Evolutionary conservation across 2,797 vertebrate species (phyloP).

Genomic region (Phalloptychus januarius): DNA sequence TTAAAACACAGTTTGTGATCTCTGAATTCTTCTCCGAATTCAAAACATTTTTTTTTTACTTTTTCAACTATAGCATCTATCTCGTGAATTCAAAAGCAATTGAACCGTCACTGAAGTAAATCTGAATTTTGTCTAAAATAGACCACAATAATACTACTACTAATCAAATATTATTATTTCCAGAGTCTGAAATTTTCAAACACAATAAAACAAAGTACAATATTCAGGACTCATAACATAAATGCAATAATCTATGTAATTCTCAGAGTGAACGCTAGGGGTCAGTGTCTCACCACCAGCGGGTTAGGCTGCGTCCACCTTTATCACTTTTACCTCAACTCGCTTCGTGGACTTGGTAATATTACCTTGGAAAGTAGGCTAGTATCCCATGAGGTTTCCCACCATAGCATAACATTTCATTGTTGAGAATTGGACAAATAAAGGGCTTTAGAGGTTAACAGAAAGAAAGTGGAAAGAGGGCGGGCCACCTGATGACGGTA

Average conservation of each 20-base stretch:
- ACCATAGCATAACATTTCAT: background rate
- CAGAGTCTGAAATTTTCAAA: background rate
- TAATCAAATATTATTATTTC: background rate
- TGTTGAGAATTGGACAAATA: no score
- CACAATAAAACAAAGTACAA: background rate
- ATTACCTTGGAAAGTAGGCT: background rate
- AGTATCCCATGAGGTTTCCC: background rate
- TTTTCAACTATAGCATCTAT: background rate
- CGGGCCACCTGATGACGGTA: slow-evolving; percentile 65
- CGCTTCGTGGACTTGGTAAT: background rate
- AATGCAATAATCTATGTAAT: slow-evolving; percentile 15
- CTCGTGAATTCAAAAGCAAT: background rate
- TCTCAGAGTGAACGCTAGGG: slow-evolving; percentile 16
- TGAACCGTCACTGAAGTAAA: background rate
- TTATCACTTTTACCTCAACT: slow-evolving; percentile 13
- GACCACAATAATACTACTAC: background rate
- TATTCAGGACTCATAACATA: no score
- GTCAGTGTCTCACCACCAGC: slow-evolving; percentile 42
- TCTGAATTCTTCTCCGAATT: background rate
- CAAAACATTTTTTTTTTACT: background rate
- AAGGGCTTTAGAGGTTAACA: background rate
- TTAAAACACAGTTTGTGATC: background rate
- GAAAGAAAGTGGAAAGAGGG: slow-evolving; percentile 25
- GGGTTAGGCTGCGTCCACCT: slow-evolving; percentile 27
- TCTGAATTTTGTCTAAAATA: background rate